Evolutionary conservation across 2,797 vertebrate species (phyloP), one percentile per base, ranked within the genome.

Genomic region (Chromis chromis): DNA sequence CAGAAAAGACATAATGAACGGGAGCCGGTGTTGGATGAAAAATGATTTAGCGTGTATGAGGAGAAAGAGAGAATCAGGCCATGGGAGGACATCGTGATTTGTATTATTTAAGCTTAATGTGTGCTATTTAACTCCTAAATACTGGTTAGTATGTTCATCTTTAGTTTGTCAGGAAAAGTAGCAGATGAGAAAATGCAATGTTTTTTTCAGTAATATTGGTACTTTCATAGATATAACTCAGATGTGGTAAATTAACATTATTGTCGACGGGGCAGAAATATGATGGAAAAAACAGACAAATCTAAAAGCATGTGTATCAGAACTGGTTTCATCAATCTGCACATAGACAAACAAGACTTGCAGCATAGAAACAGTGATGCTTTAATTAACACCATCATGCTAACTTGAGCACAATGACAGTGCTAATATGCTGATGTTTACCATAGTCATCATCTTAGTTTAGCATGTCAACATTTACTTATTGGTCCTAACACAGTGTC

Each of bases 1-100:
- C 44, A 70, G 67, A 50, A 48, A 65, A 78, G 49, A 78, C 70
- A 79, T 66, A 70, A 69, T 58, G 65, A 70, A 67, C 65, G 78
- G 28, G 19, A 54, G 49, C 52, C 21, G 39, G 24, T 53, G 27
- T 25, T 24, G 64, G 57, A 73, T 73, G 56, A 80, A 74, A 76
- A 65, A 70, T 68, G 64, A 61, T 54, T 60, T 53, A 54, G 39
- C 0, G 24, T 27, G 21, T 79, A 74, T 63, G 19, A 53, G 52
- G 8, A 55, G 48, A 77, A 59, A 16, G 39, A 48, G 46, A 36
- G 44, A 70, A 60, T 44, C 24, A 65, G n/a, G 40, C 57, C 67
- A 68, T 48, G 22, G 36, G 54, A 83, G 39, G 40, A 40, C 13
- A 67, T 21, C 24, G 54, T 76, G 16, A 50, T 79, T 86, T 68